Percentiles rank a stretch among this genome's conserved stretches.
Evolutionary conservation across 2,888 invertebrate genomes (phyloP).

Genomic region (Bhutanitis thaidina): DNA sequence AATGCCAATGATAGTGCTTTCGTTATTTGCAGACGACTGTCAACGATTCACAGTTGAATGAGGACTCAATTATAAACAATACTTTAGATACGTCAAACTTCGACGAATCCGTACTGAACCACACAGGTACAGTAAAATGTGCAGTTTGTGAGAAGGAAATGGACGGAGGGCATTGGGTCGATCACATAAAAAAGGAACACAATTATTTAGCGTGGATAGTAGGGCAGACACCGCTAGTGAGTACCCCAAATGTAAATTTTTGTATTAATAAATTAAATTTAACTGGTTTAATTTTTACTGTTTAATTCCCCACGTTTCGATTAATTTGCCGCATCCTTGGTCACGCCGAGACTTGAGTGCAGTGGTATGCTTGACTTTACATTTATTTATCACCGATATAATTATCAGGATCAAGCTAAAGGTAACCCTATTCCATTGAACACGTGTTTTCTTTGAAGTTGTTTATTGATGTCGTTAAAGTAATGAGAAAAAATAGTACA

Average conservation of each 20-base stretch:
- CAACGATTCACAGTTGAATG: neutral
- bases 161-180: constrained; percentile 22
- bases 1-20: neutral
- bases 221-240: constrained; percentile 29
- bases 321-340: too few species aligned
- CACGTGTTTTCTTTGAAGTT: too few species aligned
- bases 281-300: too few species aligned
- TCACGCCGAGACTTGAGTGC: too few species aligned
- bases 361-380: too few species aligned
- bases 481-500: too few species aligned
- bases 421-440: too few species aligned
- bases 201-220: constrained; percentile 32
- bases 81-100: neutral
- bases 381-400: too few species aligned
- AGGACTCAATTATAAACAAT: neutral
- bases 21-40: neutral
- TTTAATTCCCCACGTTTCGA: too few species aligned
- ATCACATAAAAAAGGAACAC: constrained; percentile 30
- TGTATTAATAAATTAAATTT: too few species aligned
- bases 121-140: constrained; percentile 22
- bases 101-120: neutral
- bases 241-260: neutral
- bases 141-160: constrained; percentile 28
- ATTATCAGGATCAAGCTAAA: too few species aligned
- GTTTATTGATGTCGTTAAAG: too few species aligned